Evolutionary conservation across 2,888 invertebrate genomes (phyloP), one percentile per base, ranked within the genome.

Genomic region (Dysmachus trigonus): DNA sequence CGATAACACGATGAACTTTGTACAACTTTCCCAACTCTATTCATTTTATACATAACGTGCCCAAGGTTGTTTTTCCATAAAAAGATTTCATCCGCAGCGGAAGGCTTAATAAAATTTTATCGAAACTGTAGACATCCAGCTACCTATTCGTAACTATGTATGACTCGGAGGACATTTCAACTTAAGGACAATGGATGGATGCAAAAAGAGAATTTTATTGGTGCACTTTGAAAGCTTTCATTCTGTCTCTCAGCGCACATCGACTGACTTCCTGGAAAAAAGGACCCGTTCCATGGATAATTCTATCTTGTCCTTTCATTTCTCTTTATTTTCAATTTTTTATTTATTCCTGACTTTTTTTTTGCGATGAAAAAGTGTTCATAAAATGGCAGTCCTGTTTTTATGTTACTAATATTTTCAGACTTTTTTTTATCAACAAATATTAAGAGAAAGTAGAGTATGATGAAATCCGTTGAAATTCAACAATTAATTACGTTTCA

Each of bases 81-180:
- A 89, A 90, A 90, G 89, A 90, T 89, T 89, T 87, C 77, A 53
- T 87, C 89, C 89, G 88, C 87, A 87, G 90, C 91, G 90, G 90
- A 90, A 90, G 90, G 90, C 90, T 90, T 90, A 90, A 90, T 90
- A 90, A 91, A 90, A 90, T 90, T 91, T 90, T 90, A 90, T 90
- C 91, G 90, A 90, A 90, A 91, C 91, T 90, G 91, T 90, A 90
- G 91, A 91, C 91, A 90, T 87, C 84, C 88, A 73, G 85, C 62
- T 62, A 82, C 82, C 82, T 62, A 82, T 82, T 82, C 82, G 82
- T 71, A 82, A 47, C 47, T 81, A 15, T 38, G 10, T 81, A 18
- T 53, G 71, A 71, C 71, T 53, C 22, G 35, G 22, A 71, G 38
- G 82, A 82, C 82, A 82, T 82, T 82, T 33, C 53, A 47, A 82